Evolutionary conservation across 2,797 vertebrate species (phyloP).

Genomic region (Sebastes matsubarae): DNA sequence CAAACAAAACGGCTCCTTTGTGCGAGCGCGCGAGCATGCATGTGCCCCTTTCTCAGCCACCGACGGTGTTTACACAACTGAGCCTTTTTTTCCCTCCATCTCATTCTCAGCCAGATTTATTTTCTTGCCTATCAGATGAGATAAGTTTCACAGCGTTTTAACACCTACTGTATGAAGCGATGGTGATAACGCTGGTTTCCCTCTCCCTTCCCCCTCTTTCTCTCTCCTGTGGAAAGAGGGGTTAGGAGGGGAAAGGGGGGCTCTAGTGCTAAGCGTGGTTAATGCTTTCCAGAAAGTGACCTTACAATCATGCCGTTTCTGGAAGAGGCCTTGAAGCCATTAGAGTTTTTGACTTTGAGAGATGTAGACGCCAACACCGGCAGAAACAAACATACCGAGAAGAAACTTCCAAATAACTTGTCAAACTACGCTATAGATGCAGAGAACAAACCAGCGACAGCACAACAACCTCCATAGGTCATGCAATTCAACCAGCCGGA

Average conservation of each 20-base stretch:
- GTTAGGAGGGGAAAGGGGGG: neutral
- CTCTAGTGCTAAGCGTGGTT: constrained; percentile 23
- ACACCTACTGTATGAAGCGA: constrained; percentile 77
- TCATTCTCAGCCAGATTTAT: constrained; percentile 64
- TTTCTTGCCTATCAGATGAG: constrained; percentile 78
- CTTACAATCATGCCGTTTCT: constrained; percentile 46
- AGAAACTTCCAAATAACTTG: neutral
- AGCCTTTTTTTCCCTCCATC: constrained; percentile 43
- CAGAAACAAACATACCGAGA: constrained; percentile 14
- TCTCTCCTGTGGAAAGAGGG: neutral
- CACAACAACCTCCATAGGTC: neutral
- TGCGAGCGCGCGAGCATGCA: constrained; percentile 1
- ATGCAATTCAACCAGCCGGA: neutral
- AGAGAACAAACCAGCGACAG: neutral
- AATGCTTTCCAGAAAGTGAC: constrained; percentile 71
- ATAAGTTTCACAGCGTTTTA: constrained; percentile 77
- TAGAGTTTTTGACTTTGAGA: constrained; percentile 24
- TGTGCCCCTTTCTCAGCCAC: constrained; percentile 39
- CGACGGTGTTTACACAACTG: constrained; percentile 73
- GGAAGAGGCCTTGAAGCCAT: constrained; percentile 38
- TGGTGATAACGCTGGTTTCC: constrained; percentile 59
- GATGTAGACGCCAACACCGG: neutral
- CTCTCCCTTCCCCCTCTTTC: neutral
- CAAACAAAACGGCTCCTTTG: constrained; percentile 57
- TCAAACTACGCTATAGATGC: neutral